Evolutionary conservation across 1,140 invertebrate species (phyloP), one percentile per base, ranked within the genome.

Genomic region (Halyomorpha halys): DNA sequence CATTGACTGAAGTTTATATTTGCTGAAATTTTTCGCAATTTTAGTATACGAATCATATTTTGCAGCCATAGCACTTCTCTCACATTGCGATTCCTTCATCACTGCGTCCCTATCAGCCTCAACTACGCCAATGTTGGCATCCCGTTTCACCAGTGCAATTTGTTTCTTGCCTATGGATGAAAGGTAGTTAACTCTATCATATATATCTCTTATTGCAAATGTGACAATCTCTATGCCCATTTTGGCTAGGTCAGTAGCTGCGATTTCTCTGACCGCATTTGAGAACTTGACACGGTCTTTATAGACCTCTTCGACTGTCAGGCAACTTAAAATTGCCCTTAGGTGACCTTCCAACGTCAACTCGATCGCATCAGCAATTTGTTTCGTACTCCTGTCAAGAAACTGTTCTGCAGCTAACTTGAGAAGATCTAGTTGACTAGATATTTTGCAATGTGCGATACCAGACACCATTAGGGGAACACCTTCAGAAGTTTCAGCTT

Each of bases 321-420:
- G 39, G 8, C 23, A 34, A 14, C 27, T 23, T 18, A 59, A 15
- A 18, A 59, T 59, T 9, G 56, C 23, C 39, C 56, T 23, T 39
- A 59, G 56, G 14, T 59, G 56, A 16, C 56, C 56, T 27, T 59
- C 56, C 25, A 59, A 21, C 18, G 56, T 59, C 27, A 21, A 59
- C 19, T 59, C 39, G 27, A 59, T 27, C n/a, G 56, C 39, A 19
- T 27, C n/a, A 13, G 27, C 27, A 9, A 59, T 59, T 21, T 59
- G 56, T 0, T 59, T 39, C 8, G 11, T 13, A 27, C n/a, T 34
- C 11, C 39, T 59, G 8, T 39, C 56, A 2, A 59, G 56, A 21
- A 59, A 59, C 27, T 27, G 27, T 15, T 59, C 56, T 3, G 56
- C 56, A 0, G 56, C 56, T 25, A 59, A n/a, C 8, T 27, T 27